These are phyloP conservation scores for Chaenogobius annularis DNA, from an alignment of 2,113 vertebrate species.

Conservation along the genomic window DNA sequence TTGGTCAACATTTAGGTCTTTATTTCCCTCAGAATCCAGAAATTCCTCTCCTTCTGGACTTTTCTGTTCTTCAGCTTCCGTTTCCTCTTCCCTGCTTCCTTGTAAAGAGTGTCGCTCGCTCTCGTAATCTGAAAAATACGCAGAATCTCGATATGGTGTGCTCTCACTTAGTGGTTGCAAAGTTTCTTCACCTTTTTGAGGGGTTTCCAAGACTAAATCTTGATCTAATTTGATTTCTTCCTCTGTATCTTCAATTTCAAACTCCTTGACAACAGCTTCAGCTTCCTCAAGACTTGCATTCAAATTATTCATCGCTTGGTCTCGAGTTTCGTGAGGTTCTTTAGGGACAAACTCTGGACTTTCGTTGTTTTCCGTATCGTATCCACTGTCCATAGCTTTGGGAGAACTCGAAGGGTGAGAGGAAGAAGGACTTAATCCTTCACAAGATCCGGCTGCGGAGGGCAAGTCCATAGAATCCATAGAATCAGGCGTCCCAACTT, in stretches of 20 bases:
- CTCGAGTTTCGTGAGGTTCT: conserved; percentile 83
- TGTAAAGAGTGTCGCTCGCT: conserved; percentile 66
- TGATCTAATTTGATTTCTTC: neutral
- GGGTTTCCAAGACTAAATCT: conserved; percentile 32
- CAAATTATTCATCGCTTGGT: conserved; percentile 53
- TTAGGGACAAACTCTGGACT: conserved; percentile 92
- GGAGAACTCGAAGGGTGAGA: conserved; percentile 79
- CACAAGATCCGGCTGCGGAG: conserved; percentile 78
- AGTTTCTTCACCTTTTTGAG: conserved; percentile 64
- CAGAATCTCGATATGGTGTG: conserved; percentile 90
- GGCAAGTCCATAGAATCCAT: conserved; percentile 87
- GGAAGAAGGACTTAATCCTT: conserved; percentile 75
- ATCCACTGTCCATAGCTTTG: conserved; percentile 91
- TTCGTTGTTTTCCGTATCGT: conserved; percentile 95
- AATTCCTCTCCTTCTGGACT: conserved; percentile 26
- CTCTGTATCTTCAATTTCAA: conserved; percentile 18
- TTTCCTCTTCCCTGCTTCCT: neutral
- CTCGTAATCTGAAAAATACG: conserved; percentile 95
- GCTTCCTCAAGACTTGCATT: conserved; percentile 54
- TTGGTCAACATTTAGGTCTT: conserved; percentile 30
- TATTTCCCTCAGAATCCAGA: neutral
- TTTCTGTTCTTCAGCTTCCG: conserved; percentile 35
- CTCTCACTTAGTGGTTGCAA: conserved; percentile 77
- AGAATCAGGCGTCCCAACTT: conserved; percentile 85
- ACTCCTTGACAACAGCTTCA: conserved; percentile 26